Conservation (phyloP, 2,888 invertebrate genomes). For the Drosophila greeni region DNA sequence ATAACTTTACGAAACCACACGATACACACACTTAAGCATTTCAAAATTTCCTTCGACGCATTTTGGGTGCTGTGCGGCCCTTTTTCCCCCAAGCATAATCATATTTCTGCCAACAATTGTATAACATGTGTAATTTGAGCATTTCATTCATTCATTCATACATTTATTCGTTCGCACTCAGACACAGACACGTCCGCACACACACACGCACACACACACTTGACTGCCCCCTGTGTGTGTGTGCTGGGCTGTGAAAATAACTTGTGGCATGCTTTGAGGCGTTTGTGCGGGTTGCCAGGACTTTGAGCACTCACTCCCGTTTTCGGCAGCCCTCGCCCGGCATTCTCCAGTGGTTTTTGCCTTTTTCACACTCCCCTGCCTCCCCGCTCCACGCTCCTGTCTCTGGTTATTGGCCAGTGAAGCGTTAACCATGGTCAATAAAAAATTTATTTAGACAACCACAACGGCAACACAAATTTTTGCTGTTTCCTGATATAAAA, state of each 20-base stretch:
- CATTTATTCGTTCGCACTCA: conserved; percentile 44
- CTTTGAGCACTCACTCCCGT: conserved; percentile 32
- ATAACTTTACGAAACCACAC: conserved; percentile 23
- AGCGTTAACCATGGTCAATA: conserved; percentile 74
- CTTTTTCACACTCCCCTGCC: conserved; percentile 40
- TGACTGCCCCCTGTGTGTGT: conserved; percentile 28
- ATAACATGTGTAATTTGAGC: conserved; percentile 68
- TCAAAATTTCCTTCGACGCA: conserved; percentile 19
- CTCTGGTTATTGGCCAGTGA: conserved; percentile 64
- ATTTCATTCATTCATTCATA: conserved; percentile 61
- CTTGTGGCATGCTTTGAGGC: conserved; percentile 73
- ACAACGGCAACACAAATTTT: conserved; percentile 55
- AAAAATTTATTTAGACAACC: conserved; percentile 73
- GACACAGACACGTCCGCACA: conserved; percentile 30
- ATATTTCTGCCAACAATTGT: conserved; percentile 66
- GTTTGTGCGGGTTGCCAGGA: conserved; percentile 44
- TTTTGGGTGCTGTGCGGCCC: conserved; percentile 19
- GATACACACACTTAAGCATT: conserved; percentile 20
- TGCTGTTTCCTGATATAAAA: conserved; percentile 59
- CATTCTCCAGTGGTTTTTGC: conserved; percentile 59
- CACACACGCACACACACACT: conserved; percentile 33
- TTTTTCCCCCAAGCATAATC: conserved; percentile 53
- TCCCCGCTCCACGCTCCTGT: conserved; percentile 1
- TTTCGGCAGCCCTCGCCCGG: background rate
- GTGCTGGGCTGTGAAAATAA: conserved; percentile 56